Conservation (phyloP, 1,140 invertebrate genomes). For the Zaprionus kolodkinae region DNA sequence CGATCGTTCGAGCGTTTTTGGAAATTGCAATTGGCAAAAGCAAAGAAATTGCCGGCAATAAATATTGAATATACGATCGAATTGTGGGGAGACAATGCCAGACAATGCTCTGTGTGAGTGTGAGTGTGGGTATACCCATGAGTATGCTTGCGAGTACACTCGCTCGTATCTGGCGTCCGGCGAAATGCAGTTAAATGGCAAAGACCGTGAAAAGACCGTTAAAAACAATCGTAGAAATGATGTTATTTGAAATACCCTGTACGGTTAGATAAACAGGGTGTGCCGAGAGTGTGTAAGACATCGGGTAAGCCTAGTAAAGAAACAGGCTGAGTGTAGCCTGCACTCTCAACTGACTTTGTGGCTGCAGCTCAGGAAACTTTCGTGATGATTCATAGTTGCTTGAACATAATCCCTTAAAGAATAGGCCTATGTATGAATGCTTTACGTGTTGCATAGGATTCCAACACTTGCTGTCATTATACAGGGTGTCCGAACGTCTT, state of each 20-base stretch:
- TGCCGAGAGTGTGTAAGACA: neutral
- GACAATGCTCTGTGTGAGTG: neutral
- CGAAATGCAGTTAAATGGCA: slow-evolving; percentile 42
- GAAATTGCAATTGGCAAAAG: slow-evolving; percentile 55
- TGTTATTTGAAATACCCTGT: neutral
- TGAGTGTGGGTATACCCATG: slow-evolving; percentile 5
- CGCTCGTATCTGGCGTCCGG: neutral
- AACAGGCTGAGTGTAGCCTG: neutral
- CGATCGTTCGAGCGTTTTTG: slow-evolving; percentile 23
- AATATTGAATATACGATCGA: slow-evolving; percentile 31
- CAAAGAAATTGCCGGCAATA: slow-evolving; percentile 48
- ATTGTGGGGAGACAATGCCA: slow-evolving; percentile 7
- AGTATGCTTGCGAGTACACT: slow-evolving; percentile 19
- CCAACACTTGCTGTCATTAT: neutral
- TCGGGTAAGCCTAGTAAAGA: neutral
- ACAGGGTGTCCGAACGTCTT: neutral
- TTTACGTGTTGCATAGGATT: neutral
- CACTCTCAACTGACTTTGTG: too few species aligned
- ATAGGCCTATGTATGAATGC: neutral
- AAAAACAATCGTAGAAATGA: neutral
- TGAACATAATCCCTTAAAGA: too few species aligned
- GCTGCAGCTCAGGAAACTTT: too few species aligned
- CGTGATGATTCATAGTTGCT: too few species aligned
- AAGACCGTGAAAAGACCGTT: slow-evolving; percentile 37
- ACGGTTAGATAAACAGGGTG: neutral